Base-by-base conservation (phyloP, 2,888 invertebrate species). In the Drosophila trichaetosa region DNA sequence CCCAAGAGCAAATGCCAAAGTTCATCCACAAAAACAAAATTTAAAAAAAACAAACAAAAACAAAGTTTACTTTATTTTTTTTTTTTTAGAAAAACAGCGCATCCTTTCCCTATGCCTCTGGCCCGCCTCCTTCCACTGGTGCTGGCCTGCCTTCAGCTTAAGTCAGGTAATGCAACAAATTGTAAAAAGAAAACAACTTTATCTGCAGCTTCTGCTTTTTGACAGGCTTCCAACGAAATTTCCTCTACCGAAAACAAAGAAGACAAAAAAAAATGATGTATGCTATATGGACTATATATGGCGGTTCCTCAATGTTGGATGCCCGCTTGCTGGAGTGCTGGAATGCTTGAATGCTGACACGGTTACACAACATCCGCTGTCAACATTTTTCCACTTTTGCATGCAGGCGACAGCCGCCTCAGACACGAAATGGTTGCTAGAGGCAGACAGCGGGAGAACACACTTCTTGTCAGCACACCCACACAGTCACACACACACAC, bases 341-440 rank as follows among this genome's bases (percentile, higher is more conserved):
- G 21, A 5, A 34, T n/a, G 40, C 18, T 51, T 65, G 70, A 62
- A 54, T 82, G 65, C 56, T 61, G 79, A 69, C 67, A 70, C 72
- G 73, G 60, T 73, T 68, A 60, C 77, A 69, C 82, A 69, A 79
- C 84, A 81, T 87, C 87, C 84, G 85, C 72, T 73, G 71, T 79
- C 80, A 58, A 70, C 67, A 56, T 57, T 72, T 73, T 70, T 51
- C 62, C 80, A 69, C 83, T 71, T 79, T 62, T 58, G 62, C 52
- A 61, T 73, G 77, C 63, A 38, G 29, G 18, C 51, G 51, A 51
- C 29, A 0, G 42, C 31, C 16, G 31, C 57, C 8, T 29, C 29
- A 40, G 11, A 36, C 6, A 18, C 51, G 36, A 36, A 46, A 59
- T 57, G 65, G 53, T 1, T 16, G 33, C 38, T 10, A 51, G 58